A percentile compares a stretch with the other conserved stretches of the same genome.
These are phyloP conservation scores for Arrhopalites spinosus DNA, from an alignment of 2,888 invertebrate species.

Conservation along the genomic window DNA sequence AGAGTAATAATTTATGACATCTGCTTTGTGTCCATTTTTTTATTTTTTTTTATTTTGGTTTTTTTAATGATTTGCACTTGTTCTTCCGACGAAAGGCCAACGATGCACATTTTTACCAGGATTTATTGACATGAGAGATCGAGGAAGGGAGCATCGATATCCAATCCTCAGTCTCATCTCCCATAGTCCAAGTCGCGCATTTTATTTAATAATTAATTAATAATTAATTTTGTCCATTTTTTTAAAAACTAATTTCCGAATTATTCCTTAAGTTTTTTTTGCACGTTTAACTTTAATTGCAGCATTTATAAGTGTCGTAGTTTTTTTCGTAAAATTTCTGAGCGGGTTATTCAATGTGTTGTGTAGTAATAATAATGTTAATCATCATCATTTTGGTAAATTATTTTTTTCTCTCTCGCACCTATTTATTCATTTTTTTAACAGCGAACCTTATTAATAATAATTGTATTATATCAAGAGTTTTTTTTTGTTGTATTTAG, in stretches of 20 bases:
- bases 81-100: conserved; percentile 31
- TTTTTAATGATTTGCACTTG: background rate
- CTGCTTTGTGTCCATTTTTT: background rate
- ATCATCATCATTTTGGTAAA: too few relatives aligned
- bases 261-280: background rate
- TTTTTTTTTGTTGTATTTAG: too few relatives aligned
- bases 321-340: background rate
- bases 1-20: background rate
- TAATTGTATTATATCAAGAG: too few relatives aligned
- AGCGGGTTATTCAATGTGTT: too few relatives aligned
- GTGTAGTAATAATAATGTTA: too few relatives aligned
- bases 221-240: background rate
- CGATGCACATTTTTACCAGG: conserved; percentile 16
- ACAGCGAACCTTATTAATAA: too few relatives aligned
- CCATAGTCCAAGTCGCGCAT: conserved; percentile 16
- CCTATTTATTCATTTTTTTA: too few relatives aligned
- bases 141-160: background rate
- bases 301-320: background rate
- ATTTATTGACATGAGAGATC: background rate
- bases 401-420: too few relatives aligned
- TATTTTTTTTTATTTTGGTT: background rate
- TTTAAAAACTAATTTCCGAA: background rate
- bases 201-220: background rate
- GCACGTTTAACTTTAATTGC: background rate
- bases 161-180: conserved; percentile 7